Base-by-base conservation (phyloP, 2,113 vertebrate species). In the Cololabis saira region DNA sequence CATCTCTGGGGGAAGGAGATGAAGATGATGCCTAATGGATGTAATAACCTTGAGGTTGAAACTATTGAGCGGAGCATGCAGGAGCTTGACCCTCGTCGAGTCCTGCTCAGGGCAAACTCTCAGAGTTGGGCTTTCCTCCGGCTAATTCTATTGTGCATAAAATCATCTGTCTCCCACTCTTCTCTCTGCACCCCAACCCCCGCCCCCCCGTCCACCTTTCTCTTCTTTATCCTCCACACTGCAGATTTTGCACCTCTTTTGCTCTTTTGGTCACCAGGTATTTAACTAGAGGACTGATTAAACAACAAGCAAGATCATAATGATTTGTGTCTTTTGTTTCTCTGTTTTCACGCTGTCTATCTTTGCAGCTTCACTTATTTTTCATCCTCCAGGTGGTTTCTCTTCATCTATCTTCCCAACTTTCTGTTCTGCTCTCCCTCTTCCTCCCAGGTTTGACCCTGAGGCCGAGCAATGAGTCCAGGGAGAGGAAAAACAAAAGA, bases 391-490 rank as follows among this genome's bases (percentile, higher is more conserved):
- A 33, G 18, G n/a, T 17, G 40, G 45, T 15, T 2, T 9, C 11
- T 21, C 45, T 22, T 16, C 2, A n/a, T 19, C 37, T 24, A 1
- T 54, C 45, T 14, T 44, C 61, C 27, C 27, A 5, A 2, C 21
- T 51, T 52, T 37, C 22, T 58, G 3, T 18, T 14, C 43, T 55
- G 17, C 54, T 12, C 33, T 12, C 10, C 42, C 1, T 40, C 43
- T 59, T 14, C 19, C 47, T 59, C 33, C 48, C 48, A 5, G n/a
- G 58, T 55, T 47, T 64, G 71, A 81, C 68, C 67, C 80, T 12
- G 55, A 77, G 73, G 75, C 65, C 55, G 61, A 16, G 42, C 52
- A 3, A 21, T 0, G 56, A 69, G 55, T 78, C 84, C 37, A 1
- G 50, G 12, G 78, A 78, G 30, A 45, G 3, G 68, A 74, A 67